Evolutionary conservation across 1,140 invertebrate genomes (phyloP).

Genomic region (Macrotrachela quadricornifera): DNA sequence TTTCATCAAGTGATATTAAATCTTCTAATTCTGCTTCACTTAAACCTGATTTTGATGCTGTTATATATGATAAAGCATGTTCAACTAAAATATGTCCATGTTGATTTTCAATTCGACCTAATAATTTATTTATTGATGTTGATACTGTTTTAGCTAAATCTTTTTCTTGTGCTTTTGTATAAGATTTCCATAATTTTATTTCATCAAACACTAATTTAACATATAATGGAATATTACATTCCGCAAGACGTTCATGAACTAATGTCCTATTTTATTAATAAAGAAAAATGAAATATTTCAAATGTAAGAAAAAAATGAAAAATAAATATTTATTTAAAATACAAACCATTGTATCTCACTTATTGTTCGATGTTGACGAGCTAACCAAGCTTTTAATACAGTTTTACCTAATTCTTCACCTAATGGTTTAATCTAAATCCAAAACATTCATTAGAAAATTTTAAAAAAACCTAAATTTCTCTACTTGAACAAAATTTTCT

Average conservation of each 20-base stretch:
- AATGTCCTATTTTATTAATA: no score
- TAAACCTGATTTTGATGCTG: slow-evolving; percentile 67
- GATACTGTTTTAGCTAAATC: slow-evolving; percentile 76
- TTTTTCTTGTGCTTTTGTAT: slow-evolving; percentile 73
- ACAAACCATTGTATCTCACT: slow-evolving; percentile 59
- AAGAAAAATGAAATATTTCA: no score
- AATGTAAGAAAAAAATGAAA: no score
- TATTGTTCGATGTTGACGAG: slow-evolving; percentile 49
- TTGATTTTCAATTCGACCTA: slow-evolving; percentile 68
- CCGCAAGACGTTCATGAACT: slow-evolving; percentile 64
- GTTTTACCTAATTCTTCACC: slow-evolving; percentile 56
- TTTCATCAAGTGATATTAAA: slow-evolving; percentile 75
- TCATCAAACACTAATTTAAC: slow-evolving; percentile 71
- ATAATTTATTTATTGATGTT: slow-evolving; percentile 90
- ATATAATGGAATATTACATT: slow-evolving; percentile 85
- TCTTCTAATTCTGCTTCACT: slow-evolving; percentile 82
- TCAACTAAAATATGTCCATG: slow-evolving; percentile 75
- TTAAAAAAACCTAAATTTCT: slow-evolving; percentile 17
- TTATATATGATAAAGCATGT: slow-evolving; percentile 78
- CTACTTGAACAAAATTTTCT: slow-evolving; percentile 65
- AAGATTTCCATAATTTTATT: slow-evolving; percentile 84
- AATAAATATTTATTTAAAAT: no score
- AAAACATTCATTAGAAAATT: background rate
- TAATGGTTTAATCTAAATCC: slow-evolving; percentile 17
- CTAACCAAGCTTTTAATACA: slow-evolving; percentile 4